Evolutionary conservation across 2,797 vertebrate species (phyloP), one percentile per base, ranked within the genome.

Genomic region (Typhlichthys eigenmanni): DNA sequence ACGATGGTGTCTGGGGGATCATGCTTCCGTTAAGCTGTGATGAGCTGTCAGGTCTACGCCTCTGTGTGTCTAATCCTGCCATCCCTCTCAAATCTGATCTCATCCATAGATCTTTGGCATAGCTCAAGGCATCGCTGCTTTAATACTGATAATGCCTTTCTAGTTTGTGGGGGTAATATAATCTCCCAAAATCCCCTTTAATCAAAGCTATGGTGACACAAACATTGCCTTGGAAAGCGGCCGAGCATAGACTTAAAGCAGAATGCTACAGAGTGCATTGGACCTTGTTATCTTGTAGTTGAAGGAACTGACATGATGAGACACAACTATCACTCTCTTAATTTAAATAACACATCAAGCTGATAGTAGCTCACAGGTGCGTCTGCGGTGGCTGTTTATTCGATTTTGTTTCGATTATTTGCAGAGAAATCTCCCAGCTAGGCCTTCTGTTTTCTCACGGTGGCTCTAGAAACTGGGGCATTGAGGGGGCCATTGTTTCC

Each of bases 181-280:
- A 89, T 88, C 86, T 85, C 60, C 59, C 56, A 66, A 83, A 84
- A 88, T 85, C 85, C 85, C 52, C 34, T 68, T 75, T 84, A 89
- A 86, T 88, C 82, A 81, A 69, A 84, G 76, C 70, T 14, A 64
- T 76, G 66, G 70, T 58, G 75, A 72, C 74, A 76, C 75, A 85
- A 86, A 88, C 76, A 79, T 50, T n/a, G 56, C 61, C 52, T 68
- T 64, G 58, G 64, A 83, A 83, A 81, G 71, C 8, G 63, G 74
- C 74, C 50, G 58, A 65, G 64, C 55, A 54, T 70, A 69, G 58
- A 69, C 64, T 78, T 62, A 50, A 61, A 47, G 55, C 49, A 17
- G 62, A 52, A 55, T 51, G 65, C 66, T 47, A 58, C 60, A 14
- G 50, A 55, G 69, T 62, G 16, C 47, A 59, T 47, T 16, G 32